These are phyloP conservation scores for Cherax destructor DNA, from an alignment of 1,140 invertebrate species.

Conservation along the genomic window DNA sequence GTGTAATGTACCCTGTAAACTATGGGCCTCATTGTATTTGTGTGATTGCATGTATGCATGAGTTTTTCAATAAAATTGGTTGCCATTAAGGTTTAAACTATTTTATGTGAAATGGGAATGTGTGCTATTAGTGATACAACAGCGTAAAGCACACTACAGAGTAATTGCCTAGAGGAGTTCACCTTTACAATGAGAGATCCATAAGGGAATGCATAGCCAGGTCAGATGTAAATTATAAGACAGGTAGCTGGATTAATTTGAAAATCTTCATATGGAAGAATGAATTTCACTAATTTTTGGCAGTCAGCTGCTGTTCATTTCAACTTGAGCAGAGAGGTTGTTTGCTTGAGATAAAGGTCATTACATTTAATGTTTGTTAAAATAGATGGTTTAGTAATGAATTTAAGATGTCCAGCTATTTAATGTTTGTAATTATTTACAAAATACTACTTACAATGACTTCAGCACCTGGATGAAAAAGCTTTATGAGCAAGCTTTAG, in stretches of 20 bases:
- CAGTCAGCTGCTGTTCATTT: not conserved
- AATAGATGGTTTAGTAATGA: not conserved
- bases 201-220: not conserved
- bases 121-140: not conserved
- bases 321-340: not conserved
- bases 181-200: slow-evolving; percentile 21
- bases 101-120: not conserved
- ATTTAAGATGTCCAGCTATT: not conserved
- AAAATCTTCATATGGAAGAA: not conserved
- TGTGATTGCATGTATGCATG: no score
- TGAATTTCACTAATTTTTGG: not conserved
- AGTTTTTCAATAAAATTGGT: no score
- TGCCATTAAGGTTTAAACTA: not conserved
- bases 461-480: not conserved
- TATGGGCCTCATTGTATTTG: no score
- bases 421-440: not conserved
- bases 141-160: not conserved
- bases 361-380: not conserved
- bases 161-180: not conserved
- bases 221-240: not conserved
- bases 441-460: not conserved
- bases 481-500: not conserved
- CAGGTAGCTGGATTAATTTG: not conserved
- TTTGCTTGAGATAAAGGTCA: not conserved
- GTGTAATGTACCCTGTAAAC: no score